Evolutionary conservation across 2,888 invertebrate species (phyloP).

Genomic region (Acrobasis suavella): DNA sequence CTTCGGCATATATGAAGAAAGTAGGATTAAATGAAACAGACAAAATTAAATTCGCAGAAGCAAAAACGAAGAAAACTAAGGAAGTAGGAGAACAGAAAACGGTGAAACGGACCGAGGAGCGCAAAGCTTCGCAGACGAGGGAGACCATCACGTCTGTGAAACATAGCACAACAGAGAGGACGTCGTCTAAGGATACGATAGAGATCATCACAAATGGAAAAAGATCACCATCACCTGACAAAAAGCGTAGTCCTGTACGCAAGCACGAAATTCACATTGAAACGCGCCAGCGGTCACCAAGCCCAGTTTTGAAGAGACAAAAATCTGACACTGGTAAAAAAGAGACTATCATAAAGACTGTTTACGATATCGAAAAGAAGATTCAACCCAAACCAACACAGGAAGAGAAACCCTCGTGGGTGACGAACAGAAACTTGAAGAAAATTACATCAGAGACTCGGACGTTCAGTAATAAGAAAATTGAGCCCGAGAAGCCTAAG

Average conservation of each 20-base stretch:
- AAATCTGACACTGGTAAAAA: slow-evolving; percentile 52
- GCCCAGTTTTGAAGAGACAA: slow-evolving; percentile 58
- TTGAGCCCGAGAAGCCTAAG: slow-evolving; percentile 67
- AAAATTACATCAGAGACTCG: slow-evolving; percentile 73
- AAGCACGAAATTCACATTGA: slow-evolving; percentile 38
- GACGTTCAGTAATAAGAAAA: slow-evolving; percentile 63
- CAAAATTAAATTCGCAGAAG: slow-evolving; percentile 53
- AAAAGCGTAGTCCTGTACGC: slow-evolving; percentile 46
- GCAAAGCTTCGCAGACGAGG: slow-evolving; percentile 46
- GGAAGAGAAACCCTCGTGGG: slow-evolving; percentile 85
- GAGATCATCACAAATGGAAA: slow-evolving; percentile 59
- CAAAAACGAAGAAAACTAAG: slow-evolving; percentile 47
- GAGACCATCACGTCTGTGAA: slow-evolving; percentile 41
- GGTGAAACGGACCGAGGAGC: slow-evolving; percentile 44
- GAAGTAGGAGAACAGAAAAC: slow-evolving; percentile 40
- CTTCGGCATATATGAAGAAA: slow-evolving; percentile 77
- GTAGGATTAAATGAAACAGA: slow-evolving; percentile 65
- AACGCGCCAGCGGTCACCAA: slow-evolving; percentile 55
- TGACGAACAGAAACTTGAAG: slow-evolving; percentile 82
- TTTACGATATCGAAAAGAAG: slow-evolving; percentile 59
- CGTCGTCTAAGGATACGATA: slow-evolving; percentile 59
- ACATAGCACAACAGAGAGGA: slow-evolving; percentile 52
- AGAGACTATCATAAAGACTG: slow-evolving; percentile 61
- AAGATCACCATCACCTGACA: slow-evolving; percentile 62
- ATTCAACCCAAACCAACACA: slow-evolving; percentile 56